Evolutionary conservation across 2,888 invertebrate species (phyloP).

Genomic region (Cepaea hortensis): DNA sequence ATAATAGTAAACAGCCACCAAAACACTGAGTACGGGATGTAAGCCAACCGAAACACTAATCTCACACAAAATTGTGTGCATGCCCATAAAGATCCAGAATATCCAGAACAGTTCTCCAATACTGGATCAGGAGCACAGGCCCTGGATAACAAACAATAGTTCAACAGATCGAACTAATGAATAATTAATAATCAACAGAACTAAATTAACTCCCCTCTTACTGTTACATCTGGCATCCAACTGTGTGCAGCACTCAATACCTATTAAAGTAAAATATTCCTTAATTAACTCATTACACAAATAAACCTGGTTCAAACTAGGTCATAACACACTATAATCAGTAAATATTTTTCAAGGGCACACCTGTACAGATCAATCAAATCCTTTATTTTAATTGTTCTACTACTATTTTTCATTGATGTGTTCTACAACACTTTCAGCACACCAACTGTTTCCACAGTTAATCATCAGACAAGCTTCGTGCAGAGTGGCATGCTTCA

Average conservation of each 20-base stretch:
- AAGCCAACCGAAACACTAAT: not conserved
- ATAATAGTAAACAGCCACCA: conserved; percentile 2
- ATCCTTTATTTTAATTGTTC: too few relatives aligned
- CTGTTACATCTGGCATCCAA: not conserved
- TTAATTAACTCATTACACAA: not conserved
- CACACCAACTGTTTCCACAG: too few relatives aligned
- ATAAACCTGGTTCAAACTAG: not conserved
- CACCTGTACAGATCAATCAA: too few relatives aligned
- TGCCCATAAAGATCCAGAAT: not conserved
- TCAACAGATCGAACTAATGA: too few relatives aligned
- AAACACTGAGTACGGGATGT: not conserved
- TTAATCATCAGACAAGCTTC: too few relatives aligned
- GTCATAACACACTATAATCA: too few relatives aligned
- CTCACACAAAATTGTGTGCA: not conserved
- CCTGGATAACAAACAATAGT: conserved; percentile 14
- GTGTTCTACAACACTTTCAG: too few relatives aligned
- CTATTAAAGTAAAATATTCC: not conserved
- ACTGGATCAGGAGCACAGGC: not conserved
- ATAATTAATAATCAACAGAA: too few relatives aligned
- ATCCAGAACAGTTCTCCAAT: not conserved
- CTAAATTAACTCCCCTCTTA: too few relatives aligned
- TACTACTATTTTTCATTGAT: too few relatives aligned
- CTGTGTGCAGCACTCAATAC: not conserved
- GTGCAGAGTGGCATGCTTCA: too few relatives aligned
- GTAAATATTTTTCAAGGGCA: too few relatives aligned